Conservation (phyloP, 2,797 vertebrate species). For the Pipistrellus nathusii region DNA sequence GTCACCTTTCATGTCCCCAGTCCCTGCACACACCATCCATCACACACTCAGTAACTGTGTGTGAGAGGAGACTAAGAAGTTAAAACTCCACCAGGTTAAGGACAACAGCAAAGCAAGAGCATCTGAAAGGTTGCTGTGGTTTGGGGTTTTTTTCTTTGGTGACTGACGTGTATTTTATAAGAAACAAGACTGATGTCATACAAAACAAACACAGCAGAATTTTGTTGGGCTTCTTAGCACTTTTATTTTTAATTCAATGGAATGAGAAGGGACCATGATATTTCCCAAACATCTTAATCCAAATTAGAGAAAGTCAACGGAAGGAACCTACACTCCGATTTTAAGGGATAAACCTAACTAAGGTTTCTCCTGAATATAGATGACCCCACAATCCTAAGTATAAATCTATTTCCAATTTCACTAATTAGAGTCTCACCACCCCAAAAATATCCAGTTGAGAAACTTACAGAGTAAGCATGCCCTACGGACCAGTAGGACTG, state of each 20-base stretch:
- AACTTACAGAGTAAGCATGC: not conserved
- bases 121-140: not conserved
- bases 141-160: not conserved
- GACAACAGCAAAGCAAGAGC: not conserved
- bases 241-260: constrained; percentile 23
- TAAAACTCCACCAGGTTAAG: not conserved
- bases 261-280: not conserved
- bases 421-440: not conserved
- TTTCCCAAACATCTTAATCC: constrained; percentile 38
- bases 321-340: not conserved
- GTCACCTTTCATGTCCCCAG: not conserved
- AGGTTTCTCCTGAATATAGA: not conserved
- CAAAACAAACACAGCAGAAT: not conserved
- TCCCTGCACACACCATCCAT: not conserved
- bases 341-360: constrained; percentile 16
- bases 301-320: not conserved
- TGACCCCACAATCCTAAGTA: not conserved
- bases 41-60: not conserved
- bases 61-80: not conserved
- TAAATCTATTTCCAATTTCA: not conserved
- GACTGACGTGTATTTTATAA: not conserved
- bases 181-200: not conserved
- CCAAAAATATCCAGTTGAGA: not conserved
- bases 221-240: not conserved
- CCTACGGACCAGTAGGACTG: not conserved